Evolutionary conservation across 2,888 invertebrate genomes (phyloP).

Genomic region (Synergus japonicus): DNA sequence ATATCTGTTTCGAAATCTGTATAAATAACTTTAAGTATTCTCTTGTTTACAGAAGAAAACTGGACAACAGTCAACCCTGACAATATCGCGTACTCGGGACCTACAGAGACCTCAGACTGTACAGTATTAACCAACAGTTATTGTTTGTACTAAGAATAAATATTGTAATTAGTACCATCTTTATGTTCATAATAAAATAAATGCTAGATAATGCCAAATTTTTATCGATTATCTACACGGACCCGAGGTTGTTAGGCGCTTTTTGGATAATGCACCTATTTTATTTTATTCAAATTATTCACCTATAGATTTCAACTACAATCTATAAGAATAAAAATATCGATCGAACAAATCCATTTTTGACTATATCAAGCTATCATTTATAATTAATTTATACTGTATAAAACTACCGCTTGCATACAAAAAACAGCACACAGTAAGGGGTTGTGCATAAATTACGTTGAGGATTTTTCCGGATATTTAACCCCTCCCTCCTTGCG

Average conservation of each 20-base stretch:
- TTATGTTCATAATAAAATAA: slow-evolving; percentile 76
- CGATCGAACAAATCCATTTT: slow-evolving; percentile 14
- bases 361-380: neutral
- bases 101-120: slow-evolving; percentile 76
- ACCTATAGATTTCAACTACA: neutral
- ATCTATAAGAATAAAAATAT: slow-evolving; percentile 36
- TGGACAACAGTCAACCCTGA: slow-evolving; percentile 76
- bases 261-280: slow-evolving; percentile 64
- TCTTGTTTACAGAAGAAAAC: slow-evolving; percentile 73
- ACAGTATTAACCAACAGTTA: slow-evolving; percentile 77
- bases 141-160: slow-evolving; percentile 76
- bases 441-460: too few species aligned
- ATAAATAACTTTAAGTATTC: slow-evolving; percentile 60
- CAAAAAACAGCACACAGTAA: slow-evolving; percentile 45
- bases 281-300: slow-evolving; percentile 44
- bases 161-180: slow-evolving; percentile 74
- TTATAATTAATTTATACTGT: slow-evolving; percentile 1
- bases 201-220: slow-evolving; percentile 76
- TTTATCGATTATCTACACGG: slow-evolving; percentile 58
- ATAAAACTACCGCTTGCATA: slow-evolving; percentile 40
- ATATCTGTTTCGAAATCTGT: slow-evolving; percentile 46
- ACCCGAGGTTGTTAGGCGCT: slow-evolving; percentile 60
- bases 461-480: too few species aligned
- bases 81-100: slow-evolving; percentile 72
- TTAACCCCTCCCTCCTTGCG: too few species aligned